Percentiles rank a stretch among this genome's conserved stretches.
These are phyloP conservation scores for Poliocrania exsul DNA, from an alignment of 2,797 vertebrate genomes.

Conservation along the genomic window DNA sequence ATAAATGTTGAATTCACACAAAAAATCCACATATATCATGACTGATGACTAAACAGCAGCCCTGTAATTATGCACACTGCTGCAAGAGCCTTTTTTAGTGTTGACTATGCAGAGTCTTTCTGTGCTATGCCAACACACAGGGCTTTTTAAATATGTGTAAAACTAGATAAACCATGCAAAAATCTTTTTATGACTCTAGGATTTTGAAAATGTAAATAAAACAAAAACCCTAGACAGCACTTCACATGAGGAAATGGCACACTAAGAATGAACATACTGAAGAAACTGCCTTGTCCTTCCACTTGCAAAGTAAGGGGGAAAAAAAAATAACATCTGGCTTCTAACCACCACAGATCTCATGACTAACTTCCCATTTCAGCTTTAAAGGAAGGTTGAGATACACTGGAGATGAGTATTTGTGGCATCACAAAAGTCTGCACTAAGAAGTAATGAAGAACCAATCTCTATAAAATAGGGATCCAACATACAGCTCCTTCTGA, in stretches of 20 bases:
- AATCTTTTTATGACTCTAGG: neutral
- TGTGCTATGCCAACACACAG: neutral
- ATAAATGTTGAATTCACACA: neutral
- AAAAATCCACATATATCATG: neutral
- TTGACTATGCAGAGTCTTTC: neutral
- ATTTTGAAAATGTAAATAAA: neutral
- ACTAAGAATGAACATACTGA: neutral
- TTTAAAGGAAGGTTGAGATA: neutral
- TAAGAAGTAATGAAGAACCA: neutral
- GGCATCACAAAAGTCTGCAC: neutral
- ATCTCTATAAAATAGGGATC: neutral
- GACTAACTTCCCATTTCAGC: slow-evolving; percentile 62
- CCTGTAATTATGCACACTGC: slow-evolving; percentile 29
- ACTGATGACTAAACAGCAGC: slow-evolving; percentile 41
- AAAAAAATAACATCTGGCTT: slow-evolving; percentile 33
- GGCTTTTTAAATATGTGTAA: neutral
- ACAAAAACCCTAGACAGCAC: neutral
- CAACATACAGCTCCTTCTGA: neutral
- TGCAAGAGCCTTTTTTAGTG: slow-evolving; percentile 11
- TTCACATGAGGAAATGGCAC: neutral
- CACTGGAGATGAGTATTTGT: neutral
- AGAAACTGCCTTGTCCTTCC: neutral
- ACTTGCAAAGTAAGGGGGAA: neutral
- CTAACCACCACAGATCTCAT: slow-evolving; percentile 27
- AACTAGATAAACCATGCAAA: neutral